Base-by-base conservation (phyloP, 2,888 invertebrate genomes). In the Cataglyphis altisquamis region DNA sequence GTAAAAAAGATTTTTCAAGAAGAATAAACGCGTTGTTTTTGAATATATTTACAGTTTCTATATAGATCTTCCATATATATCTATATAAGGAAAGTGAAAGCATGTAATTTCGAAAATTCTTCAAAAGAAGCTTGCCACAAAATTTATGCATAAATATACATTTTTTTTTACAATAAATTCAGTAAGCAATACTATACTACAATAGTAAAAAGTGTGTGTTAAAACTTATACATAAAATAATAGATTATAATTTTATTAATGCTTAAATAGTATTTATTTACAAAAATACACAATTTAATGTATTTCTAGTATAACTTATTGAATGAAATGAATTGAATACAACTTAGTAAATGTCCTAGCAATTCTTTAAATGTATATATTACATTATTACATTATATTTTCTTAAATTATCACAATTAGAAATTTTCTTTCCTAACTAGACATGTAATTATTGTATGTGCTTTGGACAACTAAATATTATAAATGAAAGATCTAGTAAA, bases 221-320 rank as follows among this genome's bases (percentile, higher is more conserved):
- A 18, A 39, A 57, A 10, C 4, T 57, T 57, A 15, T 21, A 39
- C 2, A 4, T 39, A 72, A 68, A 72, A 60, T 60, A 41, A 29
- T 5, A 25, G 6, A 48, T 1, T 12, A 12, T 32, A 72, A 9
- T 60, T 6, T 15, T 41, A 15, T 29, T 62, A 29, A 12, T 62
- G 1, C 15, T 39, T 39, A 72, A 32, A 68, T 32, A 52, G 12
- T 52, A 5, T 62, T 74, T 74, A 74, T 74, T 74, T 45, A 62
- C n/a, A 74, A 74, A 74, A 73, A 73, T 74, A 74, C 10, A 73
- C 10, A 73, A 73, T 0, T 29, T 36, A 25, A 45, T 18, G 8
- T 52, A 52, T 52, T 52, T 52, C 6, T 8, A 52, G n/a, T 52
- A 8, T 52, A 52, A 52, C n/a, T 52, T 52, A 0, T n/a, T 52